Base-by-base conservation (phyloP, 2,888 invertebrate genomes). In the Phaedon cochleariae region DNA sequence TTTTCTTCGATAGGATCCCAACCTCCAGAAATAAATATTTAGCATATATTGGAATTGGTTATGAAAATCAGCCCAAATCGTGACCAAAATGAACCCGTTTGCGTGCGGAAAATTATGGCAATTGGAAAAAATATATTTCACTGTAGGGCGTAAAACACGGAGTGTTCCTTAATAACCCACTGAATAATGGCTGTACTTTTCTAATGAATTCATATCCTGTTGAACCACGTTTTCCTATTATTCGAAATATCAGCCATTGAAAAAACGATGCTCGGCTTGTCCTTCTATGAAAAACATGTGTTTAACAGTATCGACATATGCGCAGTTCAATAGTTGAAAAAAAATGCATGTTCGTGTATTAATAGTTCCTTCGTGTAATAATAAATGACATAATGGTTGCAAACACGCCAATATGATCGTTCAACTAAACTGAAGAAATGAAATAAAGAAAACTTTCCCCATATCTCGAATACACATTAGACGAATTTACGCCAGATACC, bases 41-140 rank as follows among this genome's bases (percentile, higher is more conserved):
- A n/a, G n/a, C n/a, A n/a, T n/a, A n/a, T n/a, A n/a, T n/a, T n/a
- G n/a, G n/a, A n/a, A n/a, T n/a, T n/a, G n/a, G n/a, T n/a, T n/a
- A n/a, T n/a, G n/a, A n/a, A 54, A 54, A 54, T 53, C 6, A 18
- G 20, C 20, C 20, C 53, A 12, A 53, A 53, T 54, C 54, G 54
- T 54, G 54, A 54, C 54, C 29, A 37, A 54, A 20, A 54, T 34
- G 54, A 54, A 54, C 34, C 17, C 17, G 54, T 37, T 75, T 73
- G 76, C 76, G 76, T 76, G 76, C 68, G 64, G 71, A 66, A 76
- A 76, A 76, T 76, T 73, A 72, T 67, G 72, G 60, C 74, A 73
- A 76, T 75, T 74, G 74, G 41, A 69, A 65, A 67, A 69, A 66
- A 65, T 68, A 68, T 69, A 68, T 74, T 73, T 73, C 69, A 69